Evolutionary conservation across 2,113 vertebrate genomes (phyloP), one percentile per base, ranked within the genome.

Genomic region (Oncorhynchus keta): DNA sequence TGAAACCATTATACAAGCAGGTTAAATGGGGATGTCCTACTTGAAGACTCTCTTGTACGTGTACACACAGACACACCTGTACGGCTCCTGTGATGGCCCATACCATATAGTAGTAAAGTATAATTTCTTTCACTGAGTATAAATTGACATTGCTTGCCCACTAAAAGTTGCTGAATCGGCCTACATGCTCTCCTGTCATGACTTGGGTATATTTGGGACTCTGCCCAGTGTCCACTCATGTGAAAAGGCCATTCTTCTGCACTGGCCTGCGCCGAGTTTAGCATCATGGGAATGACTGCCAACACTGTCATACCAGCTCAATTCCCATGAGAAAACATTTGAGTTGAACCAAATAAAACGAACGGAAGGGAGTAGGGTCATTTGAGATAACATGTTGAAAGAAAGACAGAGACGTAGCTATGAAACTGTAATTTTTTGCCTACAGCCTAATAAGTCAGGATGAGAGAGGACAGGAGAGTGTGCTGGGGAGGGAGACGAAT

Each of bases 241-340:
- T 68, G 39, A 68, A 35, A 48, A 51, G 61, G 68, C 51, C 84
- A 74, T 76, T 83, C 81, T 73, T 82, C 76, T 8, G 9, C 70
- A 59, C 39, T 39, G 72, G 61, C 70, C 73, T 66, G 74, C 26
- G 49, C 28, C 78, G 28, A 75, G 82, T 79, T 80, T 79, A 78
- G 67, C 70, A 83, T 51, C 45, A 81, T 79, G 80, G 64, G 79
- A 86, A 80, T 26, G 24, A 73, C 67, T 67, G 39, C 81, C 74
- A 85, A 79, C 76, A 78, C 55, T 20, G 5, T 28, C 61, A 79
- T 30, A 51, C 20, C 30, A 57, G 74, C 68, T 39, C 26, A 74
- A 62, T 74, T 85, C 76, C 77, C 13, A 7, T 74, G 77, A 85
- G 51, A 13, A 80, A 85, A 79, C 64, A 83, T 18, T 3, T 22